A percentile compares a stretch with the other conserved stretches of the same genome.
Evolutionary conservation across 2,113 vertebrate species (phyloP).

Genomic region (Python bivittatus): DNA sequence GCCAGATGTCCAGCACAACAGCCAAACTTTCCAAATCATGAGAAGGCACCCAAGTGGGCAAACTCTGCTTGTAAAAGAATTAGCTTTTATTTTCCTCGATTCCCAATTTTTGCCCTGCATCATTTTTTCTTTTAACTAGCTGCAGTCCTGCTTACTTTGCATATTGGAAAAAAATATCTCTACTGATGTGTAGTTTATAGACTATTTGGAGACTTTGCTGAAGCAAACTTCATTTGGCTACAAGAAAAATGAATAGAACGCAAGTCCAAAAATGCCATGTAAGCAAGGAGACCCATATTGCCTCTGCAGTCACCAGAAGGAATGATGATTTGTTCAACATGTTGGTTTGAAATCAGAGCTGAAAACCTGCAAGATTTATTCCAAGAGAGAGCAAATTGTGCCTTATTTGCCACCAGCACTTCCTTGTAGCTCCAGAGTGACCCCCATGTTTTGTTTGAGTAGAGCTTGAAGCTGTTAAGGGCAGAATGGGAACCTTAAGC

Average conservation of each 20-base stretch:
- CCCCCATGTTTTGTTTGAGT: not conserved
- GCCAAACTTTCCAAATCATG: conserved; percentile 74
- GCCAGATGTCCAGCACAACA: conserved; percentile 66
- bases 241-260: conserved; percentile 10
- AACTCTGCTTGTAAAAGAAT: conserved; percentile 74
- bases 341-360: not conserved
- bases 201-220: conserved; percentile 55
- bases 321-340: not conserved
- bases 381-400: not conserved
- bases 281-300: conserved; percentile 11
- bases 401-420: not conserved
- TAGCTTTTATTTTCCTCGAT: conserved; percentile 70
- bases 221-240: conserved; percentile 32
- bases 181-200: conserved; percentile 47
- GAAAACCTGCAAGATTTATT: not conserved
- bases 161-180: conserved; percentile 54
- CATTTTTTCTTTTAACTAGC: conserved; percentile 61
- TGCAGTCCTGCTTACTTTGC: conserved; percentile 63
- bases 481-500: not conserved
- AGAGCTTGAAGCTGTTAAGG: not conserved
- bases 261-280: conserved; percentile 7
- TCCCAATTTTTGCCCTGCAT: conserved; percentile 55
- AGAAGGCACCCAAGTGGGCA: conserved; percentile 69
- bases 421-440: not conserved
- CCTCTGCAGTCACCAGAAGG: not conserved